phyloP scores from a whole-genome alignment of 1,140 invertebrate genomes.

The Polyergus mexicanus region DNA sequence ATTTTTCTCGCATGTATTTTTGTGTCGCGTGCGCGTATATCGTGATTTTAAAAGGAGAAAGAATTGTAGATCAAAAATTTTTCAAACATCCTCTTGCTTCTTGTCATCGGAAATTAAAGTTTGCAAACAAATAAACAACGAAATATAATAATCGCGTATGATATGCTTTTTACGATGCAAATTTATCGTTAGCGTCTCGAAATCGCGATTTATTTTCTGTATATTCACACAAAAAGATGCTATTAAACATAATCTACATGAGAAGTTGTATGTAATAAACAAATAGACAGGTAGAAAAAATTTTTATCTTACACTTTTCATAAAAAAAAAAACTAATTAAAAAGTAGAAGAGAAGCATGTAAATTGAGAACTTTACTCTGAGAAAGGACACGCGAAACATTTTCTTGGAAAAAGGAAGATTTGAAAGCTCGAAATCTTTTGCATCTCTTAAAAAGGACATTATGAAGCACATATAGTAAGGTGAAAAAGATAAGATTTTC shows the following conservation, averaged over 20 bases:
- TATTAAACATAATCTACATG: neutral
- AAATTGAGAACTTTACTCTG: neutral
- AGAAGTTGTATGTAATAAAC: neutral
- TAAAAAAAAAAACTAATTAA: constrained; percentile 7
- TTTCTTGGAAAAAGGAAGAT: neutral
- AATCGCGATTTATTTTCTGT: neutral
- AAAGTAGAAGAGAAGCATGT: neutral
- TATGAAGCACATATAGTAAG: constrained; percentile 2
- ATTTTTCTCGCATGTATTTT: constrained; percentile 15
- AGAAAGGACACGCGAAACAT: neutral
- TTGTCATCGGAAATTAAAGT: neutral
- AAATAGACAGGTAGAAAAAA: neutral
- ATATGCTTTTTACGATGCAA: neutral
- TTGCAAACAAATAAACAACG: neutral
- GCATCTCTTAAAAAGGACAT: constrained; percentile 12
- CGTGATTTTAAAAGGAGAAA: neutral
- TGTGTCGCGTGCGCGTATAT: no score
- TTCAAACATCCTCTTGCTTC: neutral
- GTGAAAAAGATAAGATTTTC: neutral
- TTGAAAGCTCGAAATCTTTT: neutral
- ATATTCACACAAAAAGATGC: neutral
- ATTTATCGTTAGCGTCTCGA: neutral
- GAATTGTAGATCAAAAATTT: neutral
- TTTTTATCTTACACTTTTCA: neutral
- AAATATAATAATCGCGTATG: neutral